phyloP scores from a whole-genome alignment of 2,113 vertebrate genomes.

The Gymnogyps californianus region DNA sequence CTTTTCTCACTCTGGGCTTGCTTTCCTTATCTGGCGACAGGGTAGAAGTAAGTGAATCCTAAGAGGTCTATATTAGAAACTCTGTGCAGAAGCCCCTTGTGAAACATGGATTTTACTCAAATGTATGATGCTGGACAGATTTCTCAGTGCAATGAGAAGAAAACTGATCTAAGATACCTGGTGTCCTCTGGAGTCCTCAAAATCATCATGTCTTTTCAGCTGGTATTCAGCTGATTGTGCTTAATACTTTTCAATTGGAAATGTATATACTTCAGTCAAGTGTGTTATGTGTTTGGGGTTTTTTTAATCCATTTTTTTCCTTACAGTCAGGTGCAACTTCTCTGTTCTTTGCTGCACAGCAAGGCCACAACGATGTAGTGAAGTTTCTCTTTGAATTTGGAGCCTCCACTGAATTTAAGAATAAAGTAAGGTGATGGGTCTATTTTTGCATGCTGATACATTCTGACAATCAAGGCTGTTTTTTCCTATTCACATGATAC shows the following conservation, averaged over 20 bases:
- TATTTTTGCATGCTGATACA: neutral
- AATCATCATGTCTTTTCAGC: neutral
- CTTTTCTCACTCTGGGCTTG: neutral
- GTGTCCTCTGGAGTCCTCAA: neutral
- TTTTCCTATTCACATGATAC: neutral
- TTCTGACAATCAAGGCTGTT: neutral
- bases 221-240: neutral
- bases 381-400: slow-evolving; percentile 95
- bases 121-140: neutral
- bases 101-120: neutral
- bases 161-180: neutral
- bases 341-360: slow-evolving; percentile 93
- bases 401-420: slow-evolving; percentile 92
- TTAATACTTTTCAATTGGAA: neutral
- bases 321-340: slow-evolving; percentile 92
- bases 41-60: neutral
- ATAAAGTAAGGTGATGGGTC: slow-evolving; percentile 79
- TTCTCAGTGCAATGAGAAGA: neutral
- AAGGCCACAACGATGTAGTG: slow-evolving; percentile 89
- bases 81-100: neutral
- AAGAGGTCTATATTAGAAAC: neutral
- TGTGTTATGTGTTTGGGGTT: neutral
- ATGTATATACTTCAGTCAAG: neutral
- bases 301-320: neutral
- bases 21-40: neutral